These are phyloP conservation scores for Actinopyga echinites DNA, from an alignment of 53 echinoderm and acorn worm species.

Conservation along the genomic window DNA sequence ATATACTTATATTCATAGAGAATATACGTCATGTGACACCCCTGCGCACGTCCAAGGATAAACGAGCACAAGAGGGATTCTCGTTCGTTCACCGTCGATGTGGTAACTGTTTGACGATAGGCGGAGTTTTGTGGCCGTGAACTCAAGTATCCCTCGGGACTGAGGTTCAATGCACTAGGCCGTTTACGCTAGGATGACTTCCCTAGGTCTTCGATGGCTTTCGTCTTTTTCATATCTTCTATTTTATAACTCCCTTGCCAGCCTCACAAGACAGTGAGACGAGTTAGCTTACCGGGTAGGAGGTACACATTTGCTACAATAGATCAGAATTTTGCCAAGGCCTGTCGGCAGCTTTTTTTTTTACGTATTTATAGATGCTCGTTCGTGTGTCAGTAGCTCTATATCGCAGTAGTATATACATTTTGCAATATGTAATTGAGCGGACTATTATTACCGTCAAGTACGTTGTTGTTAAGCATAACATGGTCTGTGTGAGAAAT, in stretches of 20 bases:
- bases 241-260: neutral
- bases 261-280: neutral
- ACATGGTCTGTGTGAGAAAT: neutral
- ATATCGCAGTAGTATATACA: neutral
- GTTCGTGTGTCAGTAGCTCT: neutral
- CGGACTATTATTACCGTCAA: neutral
- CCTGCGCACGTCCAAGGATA: conserved; percentile 4
- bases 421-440: conserved; percentile 11
- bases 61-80: conserved; percentile 15
- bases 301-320: conserved; percentile 21
- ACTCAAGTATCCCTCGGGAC: conserved; percentile 17
- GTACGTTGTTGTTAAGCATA: conserved; percentile 8
- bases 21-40: conserved; percentile 20
- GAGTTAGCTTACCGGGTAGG: neutral
- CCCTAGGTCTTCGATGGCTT: conserved; percentile 12
- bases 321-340: conserved; percentile 4
- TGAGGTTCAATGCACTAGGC: conserved; percentile 33
- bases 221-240: conserved; percentile 3
- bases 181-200: conserved; percentile 15
- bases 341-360: neutral
- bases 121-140: conserved; percentile 37
- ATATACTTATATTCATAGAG: conserved; percentile 12
- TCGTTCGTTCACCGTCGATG: neutral
- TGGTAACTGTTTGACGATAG: neutral
- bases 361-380: too few species aligned